Base-by-base conservation (phyloP, 2,888 invertebrate genomes). In the Muscina levida region DNA sequence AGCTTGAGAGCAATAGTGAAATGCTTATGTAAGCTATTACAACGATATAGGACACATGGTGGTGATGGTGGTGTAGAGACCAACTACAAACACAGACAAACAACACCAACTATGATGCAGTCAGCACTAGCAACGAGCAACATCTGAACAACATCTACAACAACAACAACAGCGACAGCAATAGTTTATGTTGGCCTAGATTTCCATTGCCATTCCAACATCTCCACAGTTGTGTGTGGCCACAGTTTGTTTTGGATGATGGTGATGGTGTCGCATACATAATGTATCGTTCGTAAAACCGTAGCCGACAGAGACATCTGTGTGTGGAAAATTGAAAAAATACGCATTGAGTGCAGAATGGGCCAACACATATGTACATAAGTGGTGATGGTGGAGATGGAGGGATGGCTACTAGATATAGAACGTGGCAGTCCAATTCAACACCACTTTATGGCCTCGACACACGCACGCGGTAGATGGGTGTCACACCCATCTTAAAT, bases 201-300 rank as follows among this genome's bases (percentile, higher is more conserved):
- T 81, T 77, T 72, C 77, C 77, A 81, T 81, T 71, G 81, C 77
- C 80, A 81, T 74, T 72, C 74, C 62, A 77, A 13, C 39, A 17
- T 31, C 62, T 59, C 1, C 8, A 13, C n/a, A n/a, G 51, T 22
- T 2, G 24, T 6, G 48, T 48, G 48, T 48, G 48, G 48, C 48
- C 48, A 31, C 8, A 31, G 4, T 31, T 31, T 31, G 8, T 8
- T 31, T 5, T 31, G 31, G 3, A 31, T n/a, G 46, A 4, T 46
- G 17, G 46, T n/a, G 48, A 15, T 53, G 53, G 46, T 31, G 31
- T 31, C 8, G 8, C 8, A 31, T 31, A 31, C 46, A 46, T 46
- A 46, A 46, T 46, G 46, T 15, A 15, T n/a, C n/a, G 44, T 11
- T 44, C 17, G n/a, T 46, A 44, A 44, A 13, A 44, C 13, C 44